Conservation (phyloP, 2,888 invertebrate genomes). For the Clanis bilineata region DNA sequence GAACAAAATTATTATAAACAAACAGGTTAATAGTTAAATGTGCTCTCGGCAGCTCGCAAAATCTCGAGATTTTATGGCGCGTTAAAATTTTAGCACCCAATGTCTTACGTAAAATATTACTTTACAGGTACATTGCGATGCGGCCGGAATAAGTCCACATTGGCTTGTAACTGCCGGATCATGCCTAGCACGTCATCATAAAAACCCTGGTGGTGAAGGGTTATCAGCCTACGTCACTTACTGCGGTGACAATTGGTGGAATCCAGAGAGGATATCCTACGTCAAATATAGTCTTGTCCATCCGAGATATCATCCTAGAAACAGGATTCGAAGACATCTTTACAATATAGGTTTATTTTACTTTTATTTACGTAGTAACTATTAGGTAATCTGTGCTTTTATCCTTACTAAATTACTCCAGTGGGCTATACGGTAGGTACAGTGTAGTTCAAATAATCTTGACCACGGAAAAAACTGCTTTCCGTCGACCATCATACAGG, state of each 20-base stretch:
- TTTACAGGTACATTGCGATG: slow-evolving; percentile 63
- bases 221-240: slow-evolving; percentile 64
- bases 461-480: no score
- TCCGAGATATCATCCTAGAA: slow-evolving; percentile 51
- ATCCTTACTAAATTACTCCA: no score
- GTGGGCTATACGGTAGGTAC: no score
- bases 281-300: slow-evolving; percentile 64
- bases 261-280: slow-evolving; percentile 57
- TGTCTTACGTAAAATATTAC: slow-evolving; percentile 2
- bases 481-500: no score
- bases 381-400: no score
- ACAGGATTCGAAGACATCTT: slow-evolving; percentile 45
- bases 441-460: no score
- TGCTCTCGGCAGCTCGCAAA: background rate
- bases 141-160: slow-evolving; percentile 62
- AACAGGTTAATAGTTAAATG: background rate
- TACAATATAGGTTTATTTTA: slow-evolving; percentile 66
- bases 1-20: background rate
- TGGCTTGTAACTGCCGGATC: slow-evolving; percentile 66
- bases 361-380: no score
- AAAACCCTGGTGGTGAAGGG: slow-evolving; percentile 38
- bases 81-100: slow-evolving; percentile 4
- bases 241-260: slow-evolving; percentile 61
- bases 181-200: slow-evolving; percentile 59
- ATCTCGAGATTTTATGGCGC: background rate